Conservation (phyloP, 2,888 invertebrate genomes). For the Eupithecia insigniata region DNA sequence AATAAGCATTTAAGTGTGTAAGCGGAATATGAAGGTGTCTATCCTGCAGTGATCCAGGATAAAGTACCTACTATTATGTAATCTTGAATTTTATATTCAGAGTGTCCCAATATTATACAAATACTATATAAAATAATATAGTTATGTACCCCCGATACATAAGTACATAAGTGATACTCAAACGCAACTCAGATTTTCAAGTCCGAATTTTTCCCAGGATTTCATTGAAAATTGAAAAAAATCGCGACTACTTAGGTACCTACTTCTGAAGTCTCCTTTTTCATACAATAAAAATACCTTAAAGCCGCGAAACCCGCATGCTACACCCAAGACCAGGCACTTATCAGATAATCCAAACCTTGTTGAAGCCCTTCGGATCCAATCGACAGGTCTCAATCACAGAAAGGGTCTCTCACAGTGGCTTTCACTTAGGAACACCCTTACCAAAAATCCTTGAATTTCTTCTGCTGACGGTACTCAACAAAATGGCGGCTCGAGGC, state of each 20-base stretch:
- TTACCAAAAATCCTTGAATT: constrained; percentile 30
- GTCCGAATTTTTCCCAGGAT: too few relatives aligned
- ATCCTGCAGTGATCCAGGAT: too few relatives aligned
- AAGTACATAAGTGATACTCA: too few relatives aligned
- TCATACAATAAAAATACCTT: constrained; percentile 7
- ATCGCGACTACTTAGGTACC: too few relatives aligned
- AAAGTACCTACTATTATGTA: not conserved
- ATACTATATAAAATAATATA: not conserved
- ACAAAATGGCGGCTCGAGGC: constrained; percentile 78
- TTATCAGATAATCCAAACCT: constrained; percentile 23
- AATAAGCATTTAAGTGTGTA: too few relatives aligned
- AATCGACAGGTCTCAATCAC: constrained; percentile 44
- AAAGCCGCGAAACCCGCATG: constrained; percentile 13
- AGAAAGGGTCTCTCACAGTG: constrained; percentile 50
- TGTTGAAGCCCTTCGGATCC: constrained; percentile 26
- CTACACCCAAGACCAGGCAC: constrained; percentile 18
- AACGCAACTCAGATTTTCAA: not conserved
- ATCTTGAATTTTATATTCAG: not conserved
- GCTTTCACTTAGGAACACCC: constrained; percentile 60
- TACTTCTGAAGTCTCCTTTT: not conserved
- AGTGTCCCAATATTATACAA: not conserved
- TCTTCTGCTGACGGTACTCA: constrained; percentile 66
- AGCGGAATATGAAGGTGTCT: too few relatives aligned
- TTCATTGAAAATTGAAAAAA: too few relatives aligned
- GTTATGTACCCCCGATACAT: not conserved